Percentiles rank a stretch among this genome's conserved stretches.
These are phyloP conservation scores for Sylvietta virens DNA, from an alignment of 2,113 vertebrate genomes.

Conservation along the genomic window DNA sequence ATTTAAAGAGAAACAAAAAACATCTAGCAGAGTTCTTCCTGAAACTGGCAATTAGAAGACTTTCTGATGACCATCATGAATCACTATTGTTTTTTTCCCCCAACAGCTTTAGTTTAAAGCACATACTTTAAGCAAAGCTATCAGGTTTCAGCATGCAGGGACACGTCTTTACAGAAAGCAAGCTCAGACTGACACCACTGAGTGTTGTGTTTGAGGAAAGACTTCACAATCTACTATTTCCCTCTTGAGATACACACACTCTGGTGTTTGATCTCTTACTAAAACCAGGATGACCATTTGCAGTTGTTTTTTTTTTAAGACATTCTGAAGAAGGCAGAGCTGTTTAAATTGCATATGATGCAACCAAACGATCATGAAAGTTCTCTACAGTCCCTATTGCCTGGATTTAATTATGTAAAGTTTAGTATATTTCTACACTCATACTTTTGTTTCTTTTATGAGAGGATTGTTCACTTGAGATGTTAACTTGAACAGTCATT, in stretches of 20 bases:
- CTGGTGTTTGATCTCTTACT: background rate
- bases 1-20: background rate
- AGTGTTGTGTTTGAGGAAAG: background rate
- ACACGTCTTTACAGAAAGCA: background rate
- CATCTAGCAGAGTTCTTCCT: background rate
- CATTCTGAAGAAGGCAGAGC: background rate
- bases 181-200: background rate
- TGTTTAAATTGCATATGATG: background rate
- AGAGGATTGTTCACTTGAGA: background rate
- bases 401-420: background rate
- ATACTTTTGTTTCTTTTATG: background rate
- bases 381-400: background rate
- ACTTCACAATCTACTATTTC: background rate
- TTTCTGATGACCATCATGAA: background rate
- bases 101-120: background rate
- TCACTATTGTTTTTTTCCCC: background rate
- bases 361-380: background rate
- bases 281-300: fast-evolving
- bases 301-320: background rate
- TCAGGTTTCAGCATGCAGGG: background rate
- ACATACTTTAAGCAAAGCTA: background rate
- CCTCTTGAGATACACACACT: background rate
- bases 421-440: background rate
- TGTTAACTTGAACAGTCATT: background rate
- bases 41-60: background rate